These are phyloP conservation scores for Cavia porcellus DNA, from an alignment of 2,113 vertebrate species.

Conservation along the genomic window DNA sequence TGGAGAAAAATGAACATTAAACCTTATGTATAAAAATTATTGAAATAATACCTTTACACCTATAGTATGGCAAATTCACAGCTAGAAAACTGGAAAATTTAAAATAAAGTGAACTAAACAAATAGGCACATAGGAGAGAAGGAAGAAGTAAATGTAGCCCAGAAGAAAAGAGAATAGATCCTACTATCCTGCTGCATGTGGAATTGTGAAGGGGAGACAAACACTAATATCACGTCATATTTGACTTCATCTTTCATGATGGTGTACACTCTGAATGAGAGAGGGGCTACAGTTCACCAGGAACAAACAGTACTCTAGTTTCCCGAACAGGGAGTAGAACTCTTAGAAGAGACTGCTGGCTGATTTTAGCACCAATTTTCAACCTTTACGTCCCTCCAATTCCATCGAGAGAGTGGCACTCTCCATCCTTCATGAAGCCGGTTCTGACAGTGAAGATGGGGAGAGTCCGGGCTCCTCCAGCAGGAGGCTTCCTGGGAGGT, in stretches of 20 bases:
- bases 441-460: background rate
- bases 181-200: background rate
- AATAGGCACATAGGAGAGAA: background rate
- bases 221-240: background rate
- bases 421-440: background rate
- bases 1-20: background rate
- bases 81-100: background rate
- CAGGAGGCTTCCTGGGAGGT: background rate
- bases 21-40: background rate
- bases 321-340: background rate
- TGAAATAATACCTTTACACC: background rate
- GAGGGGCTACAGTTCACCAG: background rate
- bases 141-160: background rate
- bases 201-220: background rate
- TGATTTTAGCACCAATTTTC: background rate
- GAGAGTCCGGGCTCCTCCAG: background rate
- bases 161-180: background rate
- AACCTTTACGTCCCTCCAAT: background rate
- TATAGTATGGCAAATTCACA: background rate
- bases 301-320: background rate
- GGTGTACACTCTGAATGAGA: background rate
- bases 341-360: background rate
- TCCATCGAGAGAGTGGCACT: background rate
- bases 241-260: background rate
- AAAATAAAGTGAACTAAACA: background rate